A percentile compares a stretch with the other conserved stretches of the same genome.
Conservation (phyloP, 2,888 invertebrate genomes). For the Aphidoletes aphidimyza region DNA sequence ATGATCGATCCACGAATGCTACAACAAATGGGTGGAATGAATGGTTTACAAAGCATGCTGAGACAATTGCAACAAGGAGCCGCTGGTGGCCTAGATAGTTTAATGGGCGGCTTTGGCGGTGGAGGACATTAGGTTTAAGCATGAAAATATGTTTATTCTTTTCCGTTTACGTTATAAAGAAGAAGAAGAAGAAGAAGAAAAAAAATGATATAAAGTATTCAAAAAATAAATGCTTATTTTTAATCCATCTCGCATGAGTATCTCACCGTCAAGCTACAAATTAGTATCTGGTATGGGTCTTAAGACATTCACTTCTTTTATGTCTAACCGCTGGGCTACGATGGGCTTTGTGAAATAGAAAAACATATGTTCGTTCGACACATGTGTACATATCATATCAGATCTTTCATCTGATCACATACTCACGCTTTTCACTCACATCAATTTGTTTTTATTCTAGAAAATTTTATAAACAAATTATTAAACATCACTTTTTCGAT, state of each 20-base stretch:
- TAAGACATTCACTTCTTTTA: no score
- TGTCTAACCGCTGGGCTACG: slow-evolving; percentile 10
- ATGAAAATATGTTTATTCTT: not conserved
- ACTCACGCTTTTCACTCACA: slow-evolving; percentile 10
- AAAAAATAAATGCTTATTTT: slow-evolving; percentile 7
- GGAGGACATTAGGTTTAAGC: not conserved
- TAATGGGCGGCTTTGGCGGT: slow-evolving; percentile 70
- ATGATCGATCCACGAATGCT: slow-evolving; percentile 99
- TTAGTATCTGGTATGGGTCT: no score
- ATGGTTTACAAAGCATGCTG: slow-evolving; percentile 98
- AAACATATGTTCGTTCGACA: slow-evolving; percentile 10
- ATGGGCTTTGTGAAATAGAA: slow-evolving; percentile 10
- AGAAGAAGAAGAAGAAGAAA: no score
- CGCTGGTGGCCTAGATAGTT: slow-evolving; percentile 71
- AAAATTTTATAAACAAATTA: no score
- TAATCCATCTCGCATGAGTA: not conserved
- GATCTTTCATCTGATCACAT: slow-evolving; percentile 10
- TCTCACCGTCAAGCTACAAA: no score
- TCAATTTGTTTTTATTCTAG: no score
- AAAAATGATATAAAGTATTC: not conserved
- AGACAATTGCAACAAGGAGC: slow-evolving; percentile 76
- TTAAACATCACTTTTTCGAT: no score
- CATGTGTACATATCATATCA: slow-evolving; percentile 10
- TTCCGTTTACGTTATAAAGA: slow-evolving; percentile 1
- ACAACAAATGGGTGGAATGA: slow-evolving; percentile 97